Base-by-base conservation (phyloP, 2,888 invertebrate species). In the Nyleta sp. region DNA sequence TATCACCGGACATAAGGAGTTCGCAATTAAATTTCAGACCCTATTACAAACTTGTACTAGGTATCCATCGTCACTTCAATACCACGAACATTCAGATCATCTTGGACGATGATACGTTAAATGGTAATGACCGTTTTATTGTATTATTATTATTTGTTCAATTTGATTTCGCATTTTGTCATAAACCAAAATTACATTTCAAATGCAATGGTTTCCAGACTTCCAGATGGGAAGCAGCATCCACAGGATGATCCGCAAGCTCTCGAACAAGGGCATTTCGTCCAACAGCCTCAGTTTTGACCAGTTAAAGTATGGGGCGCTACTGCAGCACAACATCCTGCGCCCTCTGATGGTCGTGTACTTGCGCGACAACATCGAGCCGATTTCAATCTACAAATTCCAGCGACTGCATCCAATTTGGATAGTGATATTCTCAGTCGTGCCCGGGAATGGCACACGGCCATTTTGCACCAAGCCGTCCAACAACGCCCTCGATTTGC, bases 321-420 rank as follows among this genome's bases (percentile, higher is more conserved):
- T 57, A 15, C 0, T 24, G 10, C 2, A 6, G 6, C 7, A 20
- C 8, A 46, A 22, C 7, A 20, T 31, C 18, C 18, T 33, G 11
- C 31, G 20, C 31, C 44, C 59, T 11, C 15, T 59, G 7, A 44
- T 59, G 24, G 33, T 46, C 3, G n/a, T 20, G 13, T 59, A 44
- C 24, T 31, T 59, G 18, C n/a, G 17, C 2, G 20, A 57, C 8
- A n/a, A 22, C 1, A 17, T 57, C 22, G 11, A 40, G 18, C 5
- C n/a, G 2, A 28, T 53, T 13, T 20, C 20, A 1, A 1, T 53
- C 0, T n/a, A 15, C n/a, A n/a, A 38, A 20, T 20, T 13, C 2
- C 35, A 53, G 8, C 10, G 1, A 11, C 18, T 38, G 10, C 2
- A n/a, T 18, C 53, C 53, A 17, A 8, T 35, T 11, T 53, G 53